A percentile compares a stretch with the other conserved stretches of the same genome.
Evolutionary conservation across 2,888 invertebrate species (phyloP).

Genomic region (Gerris lacustris): DNA sequence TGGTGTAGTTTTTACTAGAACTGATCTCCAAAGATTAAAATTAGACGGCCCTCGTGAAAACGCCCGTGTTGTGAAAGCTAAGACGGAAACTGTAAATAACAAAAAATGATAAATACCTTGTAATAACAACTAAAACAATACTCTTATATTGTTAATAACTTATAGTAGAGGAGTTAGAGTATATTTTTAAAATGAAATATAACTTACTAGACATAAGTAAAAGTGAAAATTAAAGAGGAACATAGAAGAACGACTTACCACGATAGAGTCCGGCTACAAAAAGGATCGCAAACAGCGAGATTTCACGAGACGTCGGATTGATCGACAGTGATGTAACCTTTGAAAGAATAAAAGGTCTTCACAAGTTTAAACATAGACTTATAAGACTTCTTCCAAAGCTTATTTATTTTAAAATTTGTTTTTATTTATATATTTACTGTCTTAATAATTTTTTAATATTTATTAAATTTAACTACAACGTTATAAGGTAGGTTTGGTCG

Average conservation of each 20-base stretch:
- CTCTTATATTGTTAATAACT: not conserved
- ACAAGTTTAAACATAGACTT: no score
- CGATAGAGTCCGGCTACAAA: slow-evolving; percentile 10
- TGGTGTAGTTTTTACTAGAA: not conserved
- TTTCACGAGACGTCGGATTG: not conserved
- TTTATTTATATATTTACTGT: no score
- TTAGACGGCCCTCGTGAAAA: not conserved
- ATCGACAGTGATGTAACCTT: no score
- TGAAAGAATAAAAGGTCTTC: no score
- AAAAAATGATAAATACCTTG: not conserved
- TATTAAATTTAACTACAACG: no score
- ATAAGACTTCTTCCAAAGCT: no score
- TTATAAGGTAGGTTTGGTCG: no score
- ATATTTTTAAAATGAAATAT: not conserved
- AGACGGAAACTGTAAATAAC: not conserved
- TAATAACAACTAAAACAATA: not conserved
- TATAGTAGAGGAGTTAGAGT: not conserved
- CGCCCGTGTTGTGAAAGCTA: not conserved
- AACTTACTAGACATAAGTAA: not conserved
- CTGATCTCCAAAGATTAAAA: not conserved
- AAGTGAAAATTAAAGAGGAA: not conserved
- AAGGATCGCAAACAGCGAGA: slow-evolving; percentile 10
- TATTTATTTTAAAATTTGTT: no score
- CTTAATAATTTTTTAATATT: no score
- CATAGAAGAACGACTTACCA: slow-evolving; percentile 15